phyloP scores from a whole-genome alignment of 2,113 vertebrate species.

The Melospiza georgiana region DNA sequence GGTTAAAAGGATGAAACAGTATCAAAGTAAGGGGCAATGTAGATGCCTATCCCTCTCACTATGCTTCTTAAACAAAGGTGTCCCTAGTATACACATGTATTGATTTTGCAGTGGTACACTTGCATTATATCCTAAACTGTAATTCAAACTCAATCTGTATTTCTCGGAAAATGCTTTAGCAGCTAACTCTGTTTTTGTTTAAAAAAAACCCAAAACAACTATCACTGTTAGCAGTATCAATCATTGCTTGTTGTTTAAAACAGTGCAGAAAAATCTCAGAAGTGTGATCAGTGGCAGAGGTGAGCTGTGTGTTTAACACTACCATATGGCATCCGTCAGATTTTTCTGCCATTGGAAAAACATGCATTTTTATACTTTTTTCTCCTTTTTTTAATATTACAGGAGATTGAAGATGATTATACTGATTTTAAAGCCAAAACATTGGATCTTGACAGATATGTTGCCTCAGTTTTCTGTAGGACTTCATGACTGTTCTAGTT shows the following conservation, averaged over 20 bases:
- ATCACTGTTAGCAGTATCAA: background rate
- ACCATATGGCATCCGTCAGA: background rate
- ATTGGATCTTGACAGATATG: slow-evolving; percentile 72
- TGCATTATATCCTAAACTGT: background rate
- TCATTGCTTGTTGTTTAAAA: background rate
- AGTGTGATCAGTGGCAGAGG: background rate
- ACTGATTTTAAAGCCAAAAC: slow-evolving; percentile 74
- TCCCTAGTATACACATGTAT: background rate
- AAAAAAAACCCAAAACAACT: background rate
- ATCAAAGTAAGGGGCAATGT: background rate
- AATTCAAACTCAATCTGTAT: background rate
- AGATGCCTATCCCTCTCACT: background rate
- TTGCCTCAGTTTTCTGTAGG: slow-evolving; percentile 77
- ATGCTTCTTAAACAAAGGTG: background rate
- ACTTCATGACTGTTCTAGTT: slow-evolving; percentile 79
- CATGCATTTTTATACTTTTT: background rate
- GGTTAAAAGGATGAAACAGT: background rate
- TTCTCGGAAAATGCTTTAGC: background rate
- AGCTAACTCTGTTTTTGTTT: background rate
- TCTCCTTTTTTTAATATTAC: background rate
- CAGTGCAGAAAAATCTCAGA: background rate
- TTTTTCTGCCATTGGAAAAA: background rate
- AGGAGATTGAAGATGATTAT: slow-evolving; percentile 80
- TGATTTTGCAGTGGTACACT: background rate
- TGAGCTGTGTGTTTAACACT: background rate